phyloP scores from a whole-genome alignment of 2,113 vertebrate genomes.

The Synodontis membranacea region DNA sequence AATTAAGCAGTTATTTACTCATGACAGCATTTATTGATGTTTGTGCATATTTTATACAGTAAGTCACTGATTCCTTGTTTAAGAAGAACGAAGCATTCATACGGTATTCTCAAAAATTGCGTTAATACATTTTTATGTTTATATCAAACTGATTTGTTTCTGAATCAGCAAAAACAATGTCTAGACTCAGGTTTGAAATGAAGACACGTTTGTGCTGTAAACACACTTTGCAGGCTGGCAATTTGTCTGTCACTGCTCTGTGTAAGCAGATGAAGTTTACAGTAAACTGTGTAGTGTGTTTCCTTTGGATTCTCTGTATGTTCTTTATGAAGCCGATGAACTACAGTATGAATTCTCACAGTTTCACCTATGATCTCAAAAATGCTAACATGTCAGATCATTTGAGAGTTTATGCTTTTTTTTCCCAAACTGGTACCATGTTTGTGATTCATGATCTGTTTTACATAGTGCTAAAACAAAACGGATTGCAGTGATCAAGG shows the following conservation, averaged over 20 bases:
- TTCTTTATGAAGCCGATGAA: background rate
- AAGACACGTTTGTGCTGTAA: constrained; percentile 31
- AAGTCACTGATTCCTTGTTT: background rate
- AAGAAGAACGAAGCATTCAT: background rate
- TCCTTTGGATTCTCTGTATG: background rate
- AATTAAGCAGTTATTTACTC: background rate
- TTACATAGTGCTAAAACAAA: background rate
- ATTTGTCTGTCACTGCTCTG: constrained; percentile 3
- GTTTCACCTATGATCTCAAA: background rate
- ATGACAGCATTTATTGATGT: background rate
- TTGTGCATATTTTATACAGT: background rate
- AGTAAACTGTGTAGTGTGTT: background rate
- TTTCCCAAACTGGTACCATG: background rate
- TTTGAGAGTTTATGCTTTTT: background rate
- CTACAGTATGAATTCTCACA: background rate
- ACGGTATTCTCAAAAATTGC: background rate
- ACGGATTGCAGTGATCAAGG: background rate
- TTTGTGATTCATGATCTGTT: background rate
- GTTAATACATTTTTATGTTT: constrained; percentile 39
- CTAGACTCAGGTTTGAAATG: constrained; percentile 31
- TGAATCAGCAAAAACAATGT: constrained; percentile 50
- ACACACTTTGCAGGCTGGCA: background rate
- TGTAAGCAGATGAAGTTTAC: background rate
- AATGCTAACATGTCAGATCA: background rate
- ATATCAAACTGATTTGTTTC: constrained; percentile 59